Percentiles rank a stretch among this genome's conserved stretches.
These are phyloP conservation scores for Drosophila pallidifrons DNA, from an alignment of 1,140 invertebrate species.

Conservation along the genomic window DNA sequence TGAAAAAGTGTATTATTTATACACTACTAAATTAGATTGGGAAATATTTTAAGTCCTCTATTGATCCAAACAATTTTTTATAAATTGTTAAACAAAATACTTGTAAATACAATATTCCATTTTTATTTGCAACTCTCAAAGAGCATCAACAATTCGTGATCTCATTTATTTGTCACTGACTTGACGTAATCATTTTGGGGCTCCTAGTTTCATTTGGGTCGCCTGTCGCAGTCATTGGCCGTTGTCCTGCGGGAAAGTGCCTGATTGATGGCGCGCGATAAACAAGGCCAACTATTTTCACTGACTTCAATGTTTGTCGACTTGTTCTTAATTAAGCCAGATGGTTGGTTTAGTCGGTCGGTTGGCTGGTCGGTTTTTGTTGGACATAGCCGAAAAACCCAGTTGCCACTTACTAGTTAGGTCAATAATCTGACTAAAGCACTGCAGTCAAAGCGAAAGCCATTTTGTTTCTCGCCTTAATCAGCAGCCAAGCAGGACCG, in stretches of 20 bases:
- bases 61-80: not conserved
- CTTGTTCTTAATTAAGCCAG: slow-evolving; percentile 81
- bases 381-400: slow-evolving; percentile 1
- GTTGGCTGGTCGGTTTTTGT: not conserved
- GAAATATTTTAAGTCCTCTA: no score
- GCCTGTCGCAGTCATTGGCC: slow-evolving; percentile 32
- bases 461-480: slow-evolving; percentile 75
- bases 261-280: slow-evolving; percentile 72
- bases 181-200: slow-evolving; percentile 29
- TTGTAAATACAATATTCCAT: no score
- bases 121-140: not conserved
- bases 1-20: slow-evolving; percentile 12
- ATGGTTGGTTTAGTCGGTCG: slow-evolving; percentile 39
- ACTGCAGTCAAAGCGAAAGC: slow-evolving; percentile 44
- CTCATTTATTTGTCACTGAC: not conserved
- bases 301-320: slow-evolving; percentile 70
- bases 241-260: slow-evolving; percentile 69
- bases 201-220: slow-evolving; percentile 44
- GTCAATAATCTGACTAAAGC: slow-evolving; percentile 67
- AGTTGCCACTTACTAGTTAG: slow-evolving; percentile 47
- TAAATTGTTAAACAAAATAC: not conserved
- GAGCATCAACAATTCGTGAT: not conserved
- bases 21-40: slow-evolving; percentile 25
- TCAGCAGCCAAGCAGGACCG: slow-evolving; percentile 67
- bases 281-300: slow-evolving; percentile 80